Conservation (phyloP, 2,888 invertebrate species). For the Acronicta alni region DNA sequence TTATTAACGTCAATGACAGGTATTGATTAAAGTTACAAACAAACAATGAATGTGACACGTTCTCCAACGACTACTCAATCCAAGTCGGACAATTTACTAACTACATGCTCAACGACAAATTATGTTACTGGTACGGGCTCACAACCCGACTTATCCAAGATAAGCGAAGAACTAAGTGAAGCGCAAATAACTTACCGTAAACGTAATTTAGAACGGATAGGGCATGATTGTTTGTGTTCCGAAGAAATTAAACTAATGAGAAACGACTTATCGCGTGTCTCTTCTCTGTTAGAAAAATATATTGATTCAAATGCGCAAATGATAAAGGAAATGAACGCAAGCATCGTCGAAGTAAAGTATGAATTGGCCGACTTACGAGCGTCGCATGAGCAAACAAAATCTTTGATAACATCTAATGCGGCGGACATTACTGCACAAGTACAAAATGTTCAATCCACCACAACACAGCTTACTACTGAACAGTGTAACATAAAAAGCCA, state of each 20-base stretch:
- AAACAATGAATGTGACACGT: conserved; percentile 3
- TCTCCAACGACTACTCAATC: not conserved
- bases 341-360: conserved; percentile 7
- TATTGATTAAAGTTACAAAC: not conserved
- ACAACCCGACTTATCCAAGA: conserved; percentile 14
- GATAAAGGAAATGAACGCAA: conserved; percentile 9
- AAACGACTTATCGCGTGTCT: conserved; percentile 14
- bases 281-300: conserved; percentile 13
- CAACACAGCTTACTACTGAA: conserved; percentile 8
- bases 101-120: conserved; percentile 6
- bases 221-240: conserved; percentile 5
- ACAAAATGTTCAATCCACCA: conserved; percentile 8
- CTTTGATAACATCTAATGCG: conserved; percentile 6
- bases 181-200: conserved; percentile 13
- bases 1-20: not conserved
- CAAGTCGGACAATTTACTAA: not conserved
- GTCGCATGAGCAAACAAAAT: conserved; percentile 17
- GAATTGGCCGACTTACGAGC: conserved; percentile 4
- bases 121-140: conserved; percentile 9
- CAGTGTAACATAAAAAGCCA: conserved; percentile 10
- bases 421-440: conserved; percentile 10
- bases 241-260: conserved; percentile 11
- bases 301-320: conserved; percentile 14
- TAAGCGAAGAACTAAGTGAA: conserved; percentile 9
- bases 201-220: conserved; percentile 6